Percentiles rank a stretch among this genome's conserved stretches.
Evolutionary conservation across 2,113 vertebrate species (phyloP).

Genomic region (Erythrolamprus reginae): DNA sequence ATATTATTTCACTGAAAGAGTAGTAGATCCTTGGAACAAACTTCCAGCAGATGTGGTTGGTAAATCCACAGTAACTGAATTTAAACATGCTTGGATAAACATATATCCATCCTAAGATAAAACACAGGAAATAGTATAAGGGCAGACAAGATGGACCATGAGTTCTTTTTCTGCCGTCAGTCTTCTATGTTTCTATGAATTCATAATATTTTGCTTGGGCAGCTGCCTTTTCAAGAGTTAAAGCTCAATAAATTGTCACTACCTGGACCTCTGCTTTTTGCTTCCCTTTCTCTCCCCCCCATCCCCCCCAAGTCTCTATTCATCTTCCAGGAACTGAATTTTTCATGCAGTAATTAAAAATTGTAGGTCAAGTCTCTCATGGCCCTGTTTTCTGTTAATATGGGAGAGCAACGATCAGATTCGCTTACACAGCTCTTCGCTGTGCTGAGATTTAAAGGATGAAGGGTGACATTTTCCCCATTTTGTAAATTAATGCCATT

Average conservation of each 20-base stretch:
- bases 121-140: no score
- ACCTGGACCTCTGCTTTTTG: conserved; percentile 69
- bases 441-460: conserved; percentile 85
- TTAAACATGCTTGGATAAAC: no score
- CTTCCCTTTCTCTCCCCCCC: conserved; percentile 5
- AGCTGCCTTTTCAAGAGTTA: conserved; percentile 63
- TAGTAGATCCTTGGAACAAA: no score
- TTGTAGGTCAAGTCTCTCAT: conserved; percentile 92
- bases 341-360: conserved; percentile 97
- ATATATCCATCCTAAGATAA: no score
- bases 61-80: no score
- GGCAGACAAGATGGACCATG: no score
- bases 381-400: conserved; percentile 85
- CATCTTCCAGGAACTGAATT: conserved; percentile 82
- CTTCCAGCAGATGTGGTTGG: no score
- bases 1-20: no score
- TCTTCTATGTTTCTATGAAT: no score
- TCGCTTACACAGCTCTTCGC: conserved; percentile 78
- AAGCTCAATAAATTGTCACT: conserved; percentile 56
- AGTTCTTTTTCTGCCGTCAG: no score
- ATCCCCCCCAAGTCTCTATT: conserved; percentile 66
- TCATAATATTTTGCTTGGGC: background rate
- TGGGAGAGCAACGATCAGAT: conserved; percentile 71
- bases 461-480: conserved; percentile 92
- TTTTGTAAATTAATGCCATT: conserved; percentile 98